A percentile compares a stretch with the other conserved stretches of the same genome.
phyloP scores from a whole-genome alignment of 2,113 vertebrate species.

The Alces alces region DNA sequence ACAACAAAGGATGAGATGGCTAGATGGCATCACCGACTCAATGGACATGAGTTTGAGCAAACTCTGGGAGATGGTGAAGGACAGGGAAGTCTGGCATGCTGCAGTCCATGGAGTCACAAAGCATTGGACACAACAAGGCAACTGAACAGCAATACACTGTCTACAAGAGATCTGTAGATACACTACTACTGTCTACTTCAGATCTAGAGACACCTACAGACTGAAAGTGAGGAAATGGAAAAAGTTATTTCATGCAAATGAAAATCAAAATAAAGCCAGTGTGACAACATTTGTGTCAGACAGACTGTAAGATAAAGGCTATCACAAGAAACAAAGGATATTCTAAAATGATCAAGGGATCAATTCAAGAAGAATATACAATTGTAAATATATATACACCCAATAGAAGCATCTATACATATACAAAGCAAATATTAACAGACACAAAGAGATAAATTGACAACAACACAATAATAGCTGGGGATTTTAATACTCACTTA shows the following conservation, averaged over 20 bases:
- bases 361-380: neutral
- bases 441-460: neutral
- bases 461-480: neutral
- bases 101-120: neutral
- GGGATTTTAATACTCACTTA: neutral
- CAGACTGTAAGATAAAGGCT: neutral
- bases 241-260: neutral
- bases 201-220: neutral
- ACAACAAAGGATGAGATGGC: neutral
- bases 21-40: neutral
- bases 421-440: neutral
- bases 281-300: neutral
- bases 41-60: neutral
- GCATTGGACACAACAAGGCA: fast-evolving
- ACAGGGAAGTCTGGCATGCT: neutral
- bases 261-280: neutral
- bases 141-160: fast-evolving
- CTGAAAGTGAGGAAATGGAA: neutral
- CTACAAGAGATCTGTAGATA: fast-evolving
- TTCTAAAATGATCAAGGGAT: neutral
- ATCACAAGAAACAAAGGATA: neutral
- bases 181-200: neutral
- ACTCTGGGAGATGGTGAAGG: neutral
- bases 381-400: neutral
- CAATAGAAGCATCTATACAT: neutral